Conservation (phyloP, 2,797 vertebrate genomes). For the Chrosomus eos region DNA sequence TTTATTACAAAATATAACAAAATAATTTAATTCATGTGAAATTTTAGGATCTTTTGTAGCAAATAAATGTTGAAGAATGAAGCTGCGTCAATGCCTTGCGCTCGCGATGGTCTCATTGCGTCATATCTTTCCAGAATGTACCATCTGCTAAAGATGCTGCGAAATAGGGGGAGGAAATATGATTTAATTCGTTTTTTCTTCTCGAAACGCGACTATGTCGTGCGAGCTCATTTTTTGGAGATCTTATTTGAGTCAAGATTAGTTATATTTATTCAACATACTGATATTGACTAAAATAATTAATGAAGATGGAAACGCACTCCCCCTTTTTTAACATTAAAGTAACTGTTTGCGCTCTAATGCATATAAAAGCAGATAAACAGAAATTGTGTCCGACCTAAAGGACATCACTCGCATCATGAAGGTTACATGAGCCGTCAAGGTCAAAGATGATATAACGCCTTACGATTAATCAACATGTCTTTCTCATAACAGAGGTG, state of each 20-base stretch:
- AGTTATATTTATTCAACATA: neutral
- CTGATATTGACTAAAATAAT: neutral
- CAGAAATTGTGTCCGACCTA: neutral
- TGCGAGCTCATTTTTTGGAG: neutral
- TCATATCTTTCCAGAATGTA: constrained; percentile 56
- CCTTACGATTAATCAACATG: neutral
- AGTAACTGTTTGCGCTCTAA: neutral
- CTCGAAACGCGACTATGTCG: neutral
- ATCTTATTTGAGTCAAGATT: neutral
- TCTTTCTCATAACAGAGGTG: neutral
- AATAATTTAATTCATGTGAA: neutral
- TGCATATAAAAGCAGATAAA: neutral
- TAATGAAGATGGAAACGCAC: neutral
- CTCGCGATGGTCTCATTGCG: constrained; percentile 43
- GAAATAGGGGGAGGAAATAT: neutral
- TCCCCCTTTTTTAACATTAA: neutral
- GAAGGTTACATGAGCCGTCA: constrained; percentile 55
- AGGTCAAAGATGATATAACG: constrained; percentile 48
- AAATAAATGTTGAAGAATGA: neutral
- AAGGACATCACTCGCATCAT: neutral
- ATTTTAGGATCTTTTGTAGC: neutral
- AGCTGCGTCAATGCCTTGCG: constrained; percentile 4
- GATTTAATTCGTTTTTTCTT: neutral
- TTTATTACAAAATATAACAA: neutral
- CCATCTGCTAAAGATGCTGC: constrained; percentile 27